Base-by-base conservation (phyloP, 2,113 vertebrate species). In the Narcine bancroftii region DNA sequence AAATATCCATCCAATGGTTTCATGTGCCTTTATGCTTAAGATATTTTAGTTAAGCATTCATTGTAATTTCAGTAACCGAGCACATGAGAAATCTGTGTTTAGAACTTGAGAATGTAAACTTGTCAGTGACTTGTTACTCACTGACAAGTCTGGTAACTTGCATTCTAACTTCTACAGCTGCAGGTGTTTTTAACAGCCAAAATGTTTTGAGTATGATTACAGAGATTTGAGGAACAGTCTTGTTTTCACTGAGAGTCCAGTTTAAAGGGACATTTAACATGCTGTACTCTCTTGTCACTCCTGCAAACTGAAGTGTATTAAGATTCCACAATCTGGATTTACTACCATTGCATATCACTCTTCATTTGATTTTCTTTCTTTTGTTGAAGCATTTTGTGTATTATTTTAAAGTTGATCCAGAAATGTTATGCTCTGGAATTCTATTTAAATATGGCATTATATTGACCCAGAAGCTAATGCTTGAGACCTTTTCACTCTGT, bases 1-100 rank as follows among this genome's bases (percentile, higher is more conserved):
- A 7, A 85, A n/a, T n/a, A 36, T 60, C 81, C 81, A 87, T 87
- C 81, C 60, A 87, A 5, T 87, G 53, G 81, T 87, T n/a, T 81
- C 50, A 56, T 83, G 24, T 5, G 50, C 47, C 50, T 83, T 63
- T 63, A 11, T 63, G n/a, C 0, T 47, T 36, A 36, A 7, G 29
- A 7, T 60, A n/a, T 60, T 36, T 87, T 63, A 17, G 17, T 87
- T 36, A 36, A 21, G 5, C 15, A 36, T 63, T 87, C 7, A 60
- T 85, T 85, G n/a, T 36, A 60, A 36, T 63, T 87, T 87, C 17
- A n/a, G 36, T 87, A 33, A 36, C 81, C n/a, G 24, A 50, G 7
- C 24, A 81, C 47, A 81, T 81, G 19, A 42, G 39, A 50, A 81
- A 81, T 81, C 24, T 26, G 77, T 11, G 24, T 33, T 29, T 26